Base-by-base conservation (phyloP, 2,888 invertebrate species). In the Mamestra brassicae region DNA sequence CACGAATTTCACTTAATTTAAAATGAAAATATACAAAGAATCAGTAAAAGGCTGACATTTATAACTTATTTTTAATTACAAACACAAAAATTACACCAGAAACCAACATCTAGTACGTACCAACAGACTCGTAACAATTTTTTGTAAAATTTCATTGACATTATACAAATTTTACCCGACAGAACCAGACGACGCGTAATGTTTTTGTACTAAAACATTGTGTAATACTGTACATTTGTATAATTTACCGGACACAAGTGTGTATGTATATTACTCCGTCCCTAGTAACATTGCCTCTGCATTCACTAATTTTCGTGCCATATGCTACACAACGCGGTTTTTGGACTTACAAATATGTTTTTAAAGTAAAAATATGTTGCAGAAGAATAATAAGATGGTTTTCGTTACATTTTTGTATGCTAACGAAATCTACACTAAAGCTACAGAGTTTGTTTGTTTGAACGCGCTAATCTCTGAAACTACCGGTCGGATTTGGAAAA, bases 251-350 rank as follows among this genome's bases (percentile, higher is more conserved):
- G 55, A n/a, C 26, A 65, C 61, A 85, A 76, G 73, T 66, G 63
- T 42, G 58, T 71, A 73, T 57, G 38, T 61, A 6, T 62, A 69
- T 71, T 71, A 50, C 66, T 62, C 38, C 10, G 58, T 60, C 62
- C 74, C 68, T 57, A 57, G 67, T n/a, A 54, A 81, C 65, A 70
- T 60, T 71, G 78, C 76, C 74, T 76, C 83, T 73, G 73, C 64
- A 69, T 76, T 74, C 47, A 58, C 74, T 69, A 83, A 85, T 85
- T 72, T 72, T 54, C 64, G 34, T 50, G 42, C 78, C 76, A 84
- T 58, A 74, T 74, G 74, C 17, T 69, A 54, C 83, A 63, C 47
- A 76, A 66, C 61, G 73, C 60, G 47, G 65, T 73, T n/a, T 71
- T 62, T 57, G 6, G 64, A 55, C n/a, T 45, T 34, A 38, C 70